A percentile compares a stretch with the other conserved stretches of the same genome.
phyloP scores from a whole-genome alignment of 2,888 invertebrate species.

The Linhomoeus sp. region DNA sequence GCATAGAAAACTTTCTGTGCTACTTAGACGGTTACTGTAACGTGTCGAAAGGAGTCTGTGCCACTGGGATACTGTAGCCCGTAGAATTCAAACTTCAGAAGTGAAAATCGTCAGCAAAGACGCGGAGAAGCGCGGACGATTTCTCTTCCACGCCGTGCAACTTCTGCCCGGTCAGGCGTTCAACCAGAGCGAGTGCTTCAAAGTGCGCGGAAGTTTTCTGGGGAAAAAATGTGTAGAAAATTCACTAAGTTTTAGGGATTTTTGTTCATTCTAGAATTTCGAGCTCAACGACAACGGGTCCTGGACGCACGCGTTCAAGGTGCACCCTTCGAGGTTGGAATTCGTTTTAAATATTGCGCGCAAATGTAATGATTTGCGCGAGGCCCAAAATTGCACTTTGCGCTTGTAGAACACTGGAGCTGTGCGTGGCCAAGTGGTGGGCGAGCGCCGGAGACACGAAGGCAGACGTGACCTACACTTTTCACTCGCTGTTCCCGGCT shows the following conservation, averaged over 20 bases:
- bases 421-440: constrained; percentile 86
- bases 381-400: too few species aligned
- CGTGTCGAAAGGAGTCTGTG: too few species aligned
- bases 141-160: constrained; percentile 73
- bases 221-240: too few species aligned
- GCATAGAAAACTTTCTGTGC: too few species aligned
- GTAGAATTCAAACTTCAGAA: too few species aligned
- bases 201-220: constrained; percentile 33
- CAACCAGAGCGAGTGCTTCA: constrained; percentile 54
- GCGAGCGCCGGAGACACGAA: constrained; percentile 31
- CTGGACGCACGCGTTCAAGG: constrained; percentile 10
- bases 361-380: too few species aligned
- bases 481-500: neutral
- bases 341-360: too few species aligned
- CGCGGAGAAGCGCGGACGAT: constrained; percentile 46
- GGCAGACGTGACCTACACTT: neutral
- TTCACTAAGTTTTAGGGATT: too few species aligned
- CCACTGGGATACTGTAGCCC: too few species aligned
- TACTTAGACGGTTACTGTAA: too few species aligned
- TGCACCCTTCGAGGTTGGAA: too few species aligned
- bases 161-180: constrained; percentile 56
- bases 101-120: neutral
- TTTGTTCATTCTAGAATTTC: constrained; percentile 1
- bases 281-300: constrained; percentile 6
- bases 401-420: constrained; percentile 59